Conservation (phyloP, 2,888 invertebrate genomes). For the Drosophila birchii region DNA sequence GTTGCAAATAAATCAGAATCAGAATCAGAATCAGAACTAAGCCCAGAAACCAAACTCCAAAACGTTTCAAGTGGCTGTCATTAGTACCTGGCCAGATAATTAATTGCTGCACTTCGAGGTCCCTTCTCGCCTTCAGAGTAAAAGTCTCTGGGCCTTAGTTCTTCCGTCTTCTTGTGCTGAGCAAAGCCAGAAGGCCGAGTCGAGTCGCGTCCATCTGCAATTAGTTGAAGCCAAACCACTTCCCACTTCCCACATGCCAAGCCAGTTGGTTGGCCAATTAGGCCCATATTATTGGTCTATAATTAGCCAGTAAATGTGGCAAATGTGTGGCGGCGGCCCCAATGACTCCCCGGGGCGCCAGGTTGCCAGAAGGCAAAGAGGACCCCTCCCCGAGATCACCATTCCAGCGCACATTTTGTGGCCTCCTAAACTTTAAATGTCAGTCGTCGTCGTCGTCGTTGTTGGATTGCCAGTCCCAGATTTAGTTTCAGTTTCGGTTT, state of each 20-base stretch:
- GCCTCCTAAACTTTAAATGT: slow-evolving; percentile 82
- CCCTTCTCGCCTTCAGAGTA: neutral
- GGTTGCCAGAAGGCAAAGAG: neutral
- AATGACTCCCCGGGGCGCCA: slow-evolving; percentile 8
- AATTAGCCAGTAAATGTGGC: slow-evolving; percentile 41
- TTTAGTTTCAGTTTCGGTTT: slow-evolving; percentile 26
- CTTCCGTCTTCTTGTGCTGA: slow-evolving; percentile 58
- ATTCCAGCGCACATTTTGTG: slow-evolving; percentile 40
- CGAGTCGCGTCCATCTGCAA: slow-evolving; percentile 50
- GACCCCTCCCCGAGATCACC: slow-evolving; percentile 23
- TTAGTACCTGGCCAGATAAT: slow-evolving; percentile 55
- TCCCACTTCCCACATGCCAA: slow-evolving; percentile 20
- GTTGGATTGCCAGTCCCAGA: slow-evolving; percentile 36
- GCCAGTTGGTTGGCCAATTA: slow-evolving; percentile 41
- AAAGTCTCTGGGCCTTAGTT: slow-evolving; percentile 27
- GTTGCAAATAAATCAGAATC: neutral
- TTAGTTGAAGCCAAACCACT: slow-evolving; percentile 36
- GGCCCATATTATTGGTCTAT: slow-evolving; percentile 44
- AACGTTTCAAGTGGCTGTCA: slow-evolving; percentile 22
- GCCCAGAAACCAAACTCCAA: slow-evolving; percentile 14
- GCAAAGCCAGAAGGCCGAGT: slow-evolving; percentile 39
- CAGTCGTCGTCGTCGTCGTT: slow-evolving; percentile 48
- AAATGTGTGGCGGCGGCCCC: slow-evolving; percentile 6
- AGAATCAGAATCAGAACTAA: neutral
- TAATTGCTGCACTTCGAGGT: slow-evolving; percentile 56